Evolutionary conservation across 2,888 invertebrate species (phyloP).

Genomic region (Mesorhabditis spiculigera): DNA sequence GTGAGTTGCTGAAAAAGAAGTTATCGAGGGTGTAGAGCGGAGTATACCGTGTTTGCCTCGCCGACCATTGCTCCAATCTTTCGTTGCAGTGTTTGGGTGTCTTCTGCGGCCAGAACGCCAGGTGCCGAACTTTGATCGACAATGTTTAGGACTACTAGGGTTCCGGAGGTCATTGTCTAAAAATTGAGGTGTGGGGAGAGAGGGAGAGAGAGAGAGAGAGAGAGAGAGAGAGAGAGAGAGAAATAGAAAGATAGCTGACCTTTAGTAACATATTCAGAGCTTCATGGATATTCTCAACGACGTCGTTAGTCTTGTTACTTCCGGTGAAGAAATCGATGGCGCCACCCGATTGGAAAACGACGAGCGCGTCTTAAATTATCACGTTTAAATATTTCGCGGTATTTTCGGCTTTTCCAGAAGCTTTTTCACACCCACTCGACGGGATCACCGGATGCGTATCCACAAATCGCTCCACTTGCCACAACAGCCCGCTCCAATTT

Average conservation of each 20-base stretch:
- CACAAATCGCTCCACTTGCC: slow-evolving; percentile 40
- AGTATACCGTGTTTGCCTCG: slow-evolving; percentile 35
- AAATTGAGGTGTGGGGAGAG: slow-evolving; percentile 4
- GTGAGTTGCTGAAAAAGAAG: slow-evolving; percentile 32
- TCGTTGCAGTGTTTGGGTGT: slow-evolving; percentile 30
- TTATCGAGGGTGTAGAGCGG: not conserved
- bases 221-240: not conserved
- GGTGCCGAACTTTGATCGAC: slow-evolving; percentile 41
- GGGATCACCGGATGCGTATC: slow-evolving; percentile 25
- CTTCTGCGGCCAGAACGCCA: slow-evolving; percentile 41
- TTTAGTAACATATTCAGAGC: slow-evolving; percentile 17
- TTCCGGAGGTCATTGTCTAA: slow-evolving; percentile 36
- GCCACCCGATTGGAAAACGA: slow-evolving; percentile 45
- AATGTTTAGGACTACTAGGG: slow-evolving; percentile 37
- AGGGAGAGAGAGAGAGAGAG: not conserved
- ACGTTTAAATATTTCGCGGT: not conserved
- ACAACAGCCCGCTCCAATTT: slow-evolving; percentile 41
- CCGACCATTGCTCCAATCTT: slow-evolving; percentile 31
- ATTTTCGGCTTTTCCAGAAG: no score
- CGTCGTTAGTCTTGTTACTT: slow-evolving; percentile 30
- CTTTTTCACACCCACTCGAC: slow-evolving; percentile 6
- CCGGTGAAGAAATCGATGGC: slow-evolving; percentile 48
- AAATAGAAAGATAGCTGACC: not conserved
- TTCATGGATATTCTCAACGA: slow-evolving; percentile 37
- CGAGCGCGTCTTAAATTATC: slow-evolving; percentile 32